phyloP scores from a whole-genome alignment of 1,140 invertebrate species.

The Musca vetustissima region DNA sequence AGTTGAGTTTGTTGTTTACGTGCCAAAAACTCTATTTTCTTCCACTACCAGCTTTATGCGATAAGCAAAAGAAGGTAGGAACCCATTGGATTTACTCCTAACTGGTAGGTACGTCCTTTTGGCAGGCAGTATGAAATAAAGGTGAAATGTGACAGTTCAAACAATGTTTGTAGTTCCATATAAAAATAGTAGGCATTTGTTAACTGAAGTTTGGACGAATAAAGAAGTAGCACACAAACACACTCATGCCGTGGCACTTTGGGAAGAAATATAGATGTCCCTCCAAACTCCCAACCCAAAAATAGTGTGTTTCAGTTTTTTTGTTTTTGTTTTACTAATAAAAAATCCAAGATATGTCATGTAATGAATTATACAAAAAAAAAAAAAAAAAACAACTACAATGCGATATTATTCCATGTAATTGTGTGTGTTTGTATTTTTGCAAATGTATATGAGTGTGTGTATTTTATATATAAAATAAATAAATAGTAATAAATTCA shows the following conservation, averaged over 20 bases:
- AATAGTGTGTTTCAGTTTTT: background rate
- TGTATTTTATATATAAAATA: constrained; percentile 2
- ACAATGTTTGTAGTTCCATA: too few species aligned
- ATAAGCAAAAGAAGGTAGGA: too few species aligned
- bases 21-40: constrained; percentile 21
- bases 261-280: constrained; percentile 10
- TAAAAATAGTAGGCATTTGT: too few species aligned
- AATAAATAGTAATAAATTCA: constrained; percentile 25
- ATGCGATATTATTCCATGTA: background rate
- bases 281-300: too few species aligned
- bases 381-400: too few species aligned
- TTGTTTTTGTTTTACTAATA: constrained; percentile 1
- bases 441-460: too few species aligned
- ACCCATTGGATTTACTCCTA: too few species aligned
- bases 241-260: background rate
- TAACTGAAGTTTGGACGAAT: background rate
- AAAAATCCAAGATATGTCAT: constrained; percentile 19
- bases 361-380: constrained; percentile 22
- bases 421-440: too few species aligned
- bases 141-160: too few species aligned
- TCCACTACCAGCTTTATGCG: too few species aligned
- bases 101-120: too few species aligned
- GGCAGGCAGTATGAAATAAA: too few species aligned
- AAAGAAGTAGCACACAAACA: background rate
- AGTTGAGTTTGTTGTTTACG: constrained; percentile 22